A percentile compares a stretch with the other conserved stretches of the same genome.
Evolutionary conservation across 2,113 vertebrate genomes (phyloP).

Genomic region (Xiphophorus hellerii): DNA sequence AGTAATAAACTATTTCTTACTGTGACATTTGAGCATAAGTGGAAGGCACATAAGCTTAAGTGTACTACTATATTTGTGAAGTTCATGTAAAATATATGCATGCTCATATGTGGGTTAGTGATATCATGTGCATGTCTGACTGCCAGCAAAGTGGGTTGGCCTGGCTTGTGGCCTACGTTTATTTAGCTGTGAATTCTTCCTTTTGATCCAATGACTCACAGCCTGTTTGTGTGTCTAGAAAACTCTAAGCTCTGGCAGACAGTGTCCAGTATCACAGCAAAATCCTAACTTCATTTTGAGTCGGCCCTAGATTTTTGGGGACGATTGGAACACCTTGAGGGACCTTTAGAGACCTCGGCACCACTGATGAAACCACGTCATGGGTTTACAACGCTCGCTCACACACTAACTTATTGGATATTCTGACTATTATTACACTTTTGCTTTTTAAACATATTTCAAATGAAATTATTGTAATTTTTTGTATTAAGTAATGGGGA

Average conservation of each 20-base stretch:
- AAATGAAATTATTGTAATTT: background rate
- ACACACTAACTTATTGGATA: background rate
- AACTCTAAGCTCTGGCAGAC: slow-evolving; percentile 50
- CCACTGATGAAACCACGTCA: background rate
- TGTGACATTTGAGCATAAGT: background rate
- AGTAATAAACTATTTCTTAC: slow-evolving; percentile 7
- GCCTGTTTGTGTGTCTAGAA: slow-evolving; percentile 65
- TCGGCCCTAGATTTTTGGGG: background rate
- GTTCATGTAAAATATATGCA: slow-evolving; percentile 9
- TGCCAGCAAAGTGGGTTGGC: slow-evolving; percentile 63
- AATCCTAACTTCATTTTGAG: background rate
- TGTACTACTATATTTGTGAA: slow-evolving; percentile 2
- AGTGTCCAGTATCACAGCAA: slow-evolving; percentile 30
- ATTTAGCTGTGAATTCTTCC: slow-evolving; percentile 76
- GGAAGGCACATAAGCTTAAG: background rate
- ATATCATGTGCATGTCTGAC: slow-evolving; percentile 41
- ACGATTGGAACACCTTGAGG: background rate
- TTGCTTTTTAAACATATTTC: background rate
- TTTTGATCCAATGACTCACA: slow-evolving; percentile 71
- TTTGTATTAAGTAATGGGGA: background rate
- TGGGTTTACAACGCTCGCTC: background rate
- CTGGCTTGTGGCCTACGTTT: slow-evolving; percentile 69
- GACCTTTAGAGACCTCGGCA: background rate
- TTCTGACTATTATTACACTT: background rate
- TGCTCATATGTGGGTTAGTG: slow-evolving; percentile 26